Base-by-base conservation (phyloP, 2,888 invertebrate genomes). In the Agonopterix subpropinquella region DNA sequence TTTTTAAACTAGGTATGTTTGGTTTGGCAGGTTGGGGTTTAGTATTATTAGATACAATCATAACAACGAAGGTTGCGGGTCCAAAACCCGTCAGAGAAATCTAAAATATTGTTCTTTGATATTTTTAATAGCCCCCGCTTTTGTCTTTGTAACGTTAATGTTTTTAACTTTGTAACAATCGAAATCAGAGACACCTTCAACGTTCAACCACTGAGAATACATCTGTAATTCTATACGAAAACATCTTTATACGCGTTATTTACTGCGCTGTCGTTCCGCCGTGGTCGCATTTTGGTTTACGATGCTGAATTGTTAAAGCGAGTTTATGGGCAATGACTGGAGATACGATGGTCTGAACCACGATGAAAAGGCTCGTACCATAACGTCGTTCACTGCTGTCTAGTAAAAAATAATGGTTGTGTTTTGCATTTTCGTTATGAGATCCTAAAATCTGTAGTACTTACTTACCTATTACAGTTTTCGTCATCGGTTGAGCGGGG, bases 281-380 rank as follows among this genome's bases (percentile, higher is more conserved):
- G 64, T 62, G 68, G 65, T 44, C 44, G 37, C 45, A 13, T 45
- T 56, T 47, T 53, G 47, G 55, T 76, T 76, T 77, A 77, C 68
- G 74, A 68, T 62, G 61, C 61, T 66, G 64, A 69, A 67, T 70
- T 70, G 70, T 70, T 67, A 61, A 55, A 59, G 57, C 53, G 58
- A 59, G 59, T 76, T 73, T 69, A 69, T 62, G 57, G 61, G 54
- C 54, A 52, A 58, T 56, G 47, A 49, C 52, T 15, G 28, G 28
- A 42, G 52, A 49, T 49, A 47, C 43, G 43, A 36, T 7, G 43
- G 43, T 9, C 28, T 28, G 28, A 28, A 48, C 48, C 39, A 28
- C 49, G 47, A 47, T 48, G 48, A 49, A 49, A 48, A 45, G 44
- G 46, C 47, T 43, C 11, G 28, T 36, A 15, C 47, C 18, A 36